Evolutionary conservation across 2,797 vertebrate genomes (phyloP).

Genomic region (Phoebastria nigripes): DNA sequence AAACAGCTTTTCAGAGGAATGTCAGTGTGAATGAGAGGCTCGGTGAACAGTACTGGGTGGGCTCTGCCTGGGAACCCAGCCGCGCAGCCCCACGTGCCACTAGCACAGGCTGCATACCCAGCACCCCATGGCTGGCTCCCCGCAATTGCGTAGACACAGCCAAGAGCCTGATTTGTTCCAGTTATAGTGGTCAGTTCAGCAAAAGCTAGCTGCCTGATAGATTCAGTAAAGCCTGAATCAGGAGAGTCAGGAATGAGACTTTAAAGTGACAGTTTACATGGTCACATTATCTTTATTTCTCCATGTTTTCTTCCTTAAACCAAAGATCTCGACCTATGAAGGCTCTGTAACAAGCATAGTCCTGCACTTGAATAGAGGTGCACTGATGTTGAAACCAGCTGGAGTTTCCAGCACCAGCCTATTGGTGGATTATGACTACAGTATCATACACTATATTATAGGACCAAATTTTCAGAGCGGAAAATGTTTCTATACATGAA

Average conservation of each 20-base stretch:
- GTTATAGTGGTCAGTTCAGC: neutral
- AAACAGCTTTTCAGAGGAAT: neutral
- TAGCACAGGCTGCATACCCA: fast-evolving
- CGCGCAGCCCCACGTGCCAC: fast-evolving
- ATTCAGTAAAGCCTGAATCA: neutral
- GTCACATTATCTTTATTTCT: neutral
- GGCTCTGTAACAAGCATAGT: neutral
- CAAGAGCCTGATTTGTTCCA: neutral
- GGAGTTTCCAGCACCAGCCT: neutral
- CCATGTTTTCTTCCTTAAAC: neutral
- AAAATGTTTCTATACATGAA: neutral
- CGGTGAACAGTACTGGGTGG: fast-evolving
- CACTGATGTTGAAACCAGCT: neutral
- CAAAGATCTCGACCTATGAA: neutral
- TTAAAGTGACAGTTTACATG: neutral
- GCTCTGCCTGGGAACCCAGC: neutral
- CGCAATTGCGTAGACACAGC: fast-evolving
- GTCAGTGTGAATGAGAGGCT: neutral
- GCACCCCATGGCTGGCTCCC: fast-evolving
- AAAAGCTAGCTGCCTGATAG: neutral
- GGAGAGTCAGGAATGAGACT: neutral
- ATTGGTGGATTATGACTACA: neutral
- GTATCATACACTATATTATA: neutral
- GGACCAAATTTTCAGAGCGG: neutral
- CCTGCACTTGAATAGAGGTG: neutral